Conservation (phyloP, 2,888 invertebrate genomes). For the Chorisops tibialis region DNA sequence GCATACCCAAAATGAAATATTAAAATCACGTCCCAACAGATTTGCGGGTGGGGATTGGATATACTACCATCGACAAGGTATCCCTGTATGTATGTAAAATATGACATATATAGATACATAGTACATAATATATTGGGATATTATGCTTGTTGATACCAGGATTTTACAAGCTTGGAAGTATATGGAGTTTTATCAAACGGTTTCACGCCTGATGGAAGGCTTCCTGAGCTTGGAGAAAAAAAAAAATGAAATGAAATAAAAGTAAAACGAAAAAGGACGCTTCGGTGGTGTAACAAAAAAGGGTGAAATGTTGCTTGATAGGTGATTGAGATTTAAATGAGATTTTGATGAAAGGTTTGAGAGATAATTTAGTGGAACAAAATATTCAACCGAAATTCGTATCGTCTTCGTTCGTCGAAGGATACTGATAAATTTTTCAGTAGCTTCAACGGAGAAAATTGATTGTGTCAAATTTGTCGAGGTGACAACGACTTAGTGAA, state of each 20-base stretch:
- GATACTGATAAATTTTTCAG: too few relatives aligned
- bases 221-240: neutral
- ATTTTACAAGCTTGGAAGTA: neutral
- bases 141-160: neutral
- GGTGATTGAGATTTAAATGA: slow-evolving; percentile 30
- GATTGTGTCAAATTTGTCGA: too few relatives aligned
- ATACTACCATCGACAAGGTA: neutral
- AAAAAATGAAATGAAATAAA: too few relatives aligned
- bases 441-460: too few relatives aligned
- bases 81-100: neutral
- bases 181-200: slow-evolving; percentile 15
- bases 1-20: slow-evolving; percentile 20
- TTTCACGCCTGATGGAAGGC: slow-evolving; percentile 11
- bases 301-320: slow-evolving; percentile 25
- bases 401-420: too few relatives aligned
- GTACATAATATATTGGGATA: neutral
- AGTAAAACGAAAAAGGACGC: too few relatives aligned
- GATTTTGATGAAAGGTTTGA: slow-evolving; percentile 28
- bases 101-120: neutral
- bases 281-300: slow-evolving; percentile 15
- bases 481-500: too few relatives aligned
- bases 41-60: neutral
- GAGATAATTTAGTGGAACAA: slow-evolving; percentile 27
- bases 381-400: neutral
- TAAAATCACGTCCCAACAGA: slow-evolving; percentile 22